Percentiles rank a stretch among this genome's conserved stretches.
Conservation (phyloP, 2,888 invertebrate species). For the Hyposoter dolosus region DNA sequence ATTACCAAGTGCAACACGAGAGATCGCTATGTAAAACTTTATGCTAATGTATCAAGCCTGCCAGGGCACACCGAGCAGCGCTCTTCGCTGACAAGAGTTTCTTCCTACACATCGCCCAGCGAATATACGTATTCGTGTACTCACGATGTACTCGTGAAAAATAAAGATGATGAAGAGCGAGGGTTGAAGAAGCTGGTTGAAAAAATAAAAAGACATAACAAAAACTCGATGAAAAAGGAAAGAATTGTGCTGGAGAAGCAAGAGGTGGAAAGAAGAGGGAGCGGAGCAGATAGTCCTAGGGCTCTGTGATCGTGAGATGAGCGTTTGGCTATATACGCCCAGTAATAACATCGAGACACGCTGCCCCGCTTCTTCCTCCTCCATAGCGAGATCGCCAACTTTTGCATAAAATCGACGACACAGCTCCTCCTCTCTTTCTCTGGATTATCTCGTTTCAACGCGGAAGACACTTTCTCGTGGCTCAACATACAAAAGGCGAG, state of each 20-base stretch:
- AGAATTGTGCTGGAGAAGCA: background rate
- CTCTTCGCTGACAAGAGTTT: slow-evolving; percentile 42
- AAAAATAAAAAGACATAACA: slow-evolving; percentile 1
- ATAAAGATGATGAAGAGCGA: slow-evolving; percentile 43
- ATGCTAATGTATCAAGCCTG: slow-evolving; percentile 74
- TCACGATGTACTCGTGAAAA: slow-evolving; percentile 63
- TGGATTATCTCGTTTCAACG: slow-evolving; percentile 72
- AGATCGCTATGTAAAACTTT: slow-evolving; percentile 75
- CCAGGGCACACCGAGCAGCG: slow-evolving; percentile 24
- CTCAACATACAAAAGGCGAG: slow-evolving; percentile 20
- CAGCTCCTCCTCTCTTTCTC: slow-evolving; percentile 47
- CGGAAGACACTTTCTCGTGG: slow-evolving; percentile 48
- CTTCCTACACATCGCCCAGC: background rate
- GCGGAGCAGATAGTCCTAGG: slow-evolving; percentile 10
- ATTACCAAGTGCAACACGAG: slow-evolving; percentile 62
- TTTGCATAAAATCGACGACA: slow-evolving; percentile 75
- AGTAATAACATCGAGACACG: slow-evolving; percentile 64
- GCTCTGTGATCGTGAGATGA: slow-evolving; percentile 47
- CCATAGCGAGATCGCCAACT: slow-evolving; percentile 61
- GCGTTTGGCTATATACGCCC: slow-evolving; percentile 35
- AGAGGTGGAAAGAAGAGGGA: background rate
- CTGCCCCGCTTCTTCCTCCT: slow-evolving; percentile 69
- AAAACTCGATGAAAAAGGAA: background rate
- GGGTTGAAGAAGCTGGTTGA: slow-evolving; percentile 14
- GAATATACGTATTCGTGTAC: slow-evolving; percentile 39